A percentile compares a stretch with the other conserved stretches of the same genome.
These are phyloP conservation scores for Pterobdella sp. DNA, from an alignment of 2,888 invertebrate species.

Conservation along the genomic window DNA sequence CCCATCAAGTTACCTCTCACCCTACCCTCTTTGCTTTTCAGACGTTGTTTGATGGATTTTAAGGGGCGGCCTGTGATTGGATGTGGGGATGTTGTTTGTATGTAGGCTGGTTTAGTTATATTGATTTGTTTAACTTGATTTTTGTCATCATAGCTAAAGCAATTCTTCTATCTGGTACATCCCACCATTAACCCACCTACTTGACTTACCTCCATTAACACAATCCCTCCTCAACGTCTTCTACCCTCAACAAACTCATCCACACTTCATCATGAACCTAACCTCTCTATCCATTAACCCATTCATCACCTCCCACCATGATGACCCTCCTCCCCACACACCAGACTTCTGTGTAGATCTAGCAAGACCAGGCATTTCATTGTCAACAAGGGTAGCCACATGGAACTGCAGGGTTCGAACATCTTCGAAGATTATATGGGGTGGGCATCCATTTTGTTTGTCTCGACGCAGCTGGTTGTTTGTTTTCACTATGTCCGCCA, in stretches of 20 bases:
- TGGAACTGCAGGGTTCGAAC: constrained; percentile 96
- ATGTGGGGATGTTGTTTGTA: no score
- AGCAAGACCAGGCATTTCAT: constrained; percentile 85
- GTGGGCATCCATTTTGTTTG: constrained; percentile 91
- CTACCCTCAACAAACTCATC: no score
- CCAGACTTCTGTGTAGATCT: constrained; percentile 33
- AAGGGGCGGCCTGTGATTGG: constrained; percentile 96
- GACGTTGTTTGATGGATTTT: constrained; percentile 88
- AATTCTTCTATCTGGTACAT: no score
- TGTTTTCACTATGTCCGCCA: constrained; percentile 93
- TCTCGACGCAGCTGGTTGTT: constrained; percentile 91
- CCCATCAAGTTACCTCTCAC: constrained; percentile 99
- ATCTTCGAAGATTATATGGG: constrained; percentile 92
- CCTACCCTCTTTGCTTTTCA: constrained; percentile 95
- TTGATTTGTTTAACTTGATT: no score
- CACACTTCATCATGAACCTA: no score
- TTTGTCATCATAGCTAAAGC: no score
- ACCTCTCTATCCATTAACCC: no score
- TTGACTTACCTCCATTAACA: no score
- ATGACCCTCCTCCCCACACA: no score
- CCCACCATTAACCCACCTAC: no score
- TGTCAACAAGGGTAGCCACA: constrained; percentile 93
- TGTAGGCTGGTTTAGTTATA: constrained; percentile 38
- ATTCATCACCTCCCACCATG: no score
- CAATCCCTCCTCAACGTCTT: no score